Conservation (phyloP, 2,888 invertebrate species). For the Ectemnius lituratus region DNA sequence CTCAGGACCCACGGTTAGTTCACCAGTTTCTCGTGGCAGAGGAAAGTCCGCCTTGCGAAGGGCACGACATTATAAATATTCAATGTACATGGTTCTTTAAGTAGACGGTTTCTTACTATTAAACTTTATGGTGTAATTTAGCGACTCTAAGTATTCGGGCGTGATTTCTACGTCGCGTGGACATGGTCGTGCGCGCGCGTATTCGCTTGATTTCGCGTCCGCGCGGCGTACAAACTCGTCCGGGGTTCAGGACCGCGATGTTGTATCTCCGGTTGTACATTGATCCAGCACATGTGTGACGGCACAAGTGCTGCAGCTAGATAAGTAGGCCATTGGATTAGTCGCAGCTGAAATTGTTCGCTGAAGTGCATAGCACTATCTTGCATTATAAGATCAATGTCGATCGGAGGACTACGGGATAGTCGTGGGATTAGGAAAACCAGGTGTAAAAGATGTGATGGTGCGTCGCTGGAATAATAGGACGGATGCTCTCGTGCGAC, state of each 20-base stretch:
- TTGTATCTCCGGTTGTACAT: slow-evolving; percentile 25
- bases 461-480: slow-evolving; percentile 2
- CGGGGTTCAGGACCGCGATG: slow-evolving; percentile 31
- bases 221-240: slow-evolving; percentile 39
- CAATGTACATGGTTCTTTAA: slow-evolving; percentile 60
- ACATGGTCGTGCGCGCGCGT: slow-evolving; percentile 4
- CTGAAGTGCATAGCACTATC: slow-evolving; percentile 1
- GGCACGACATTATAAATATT: slow-evolving; percentile 50
- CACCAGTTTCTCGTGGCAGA: slow-evolving; percentile 11
- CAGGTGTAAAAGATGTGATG: slow-evolving; percentile 8
- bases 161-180: slow-evolving; percentile 45
- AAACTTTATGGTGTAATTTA: slow-evolving; percentile 56
- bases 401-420: no score
- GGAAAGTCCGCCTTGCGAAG: slow-evolving; percentile 18
- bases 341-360: neutral
- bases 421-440: slow-evolving; percentile 8
- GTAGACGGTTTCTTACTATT: slow-evolving; percentile 62
- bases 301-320: neutral
- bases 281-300: slow-evolving; percentile 1
- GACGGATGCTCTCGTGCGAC: slow-evolving; percentile 31
- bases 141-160: slow-evolving; percentile 41
- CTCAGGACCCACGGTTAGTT: neutral
- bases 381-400: neutral
- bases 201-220: slow-evolving; percentile 30
- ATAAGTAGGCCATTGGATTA: neutral